phyloP scores from a whole-genome alignment of 2,888 invertebrate species.

The Nymphalis urticae region DNA sequence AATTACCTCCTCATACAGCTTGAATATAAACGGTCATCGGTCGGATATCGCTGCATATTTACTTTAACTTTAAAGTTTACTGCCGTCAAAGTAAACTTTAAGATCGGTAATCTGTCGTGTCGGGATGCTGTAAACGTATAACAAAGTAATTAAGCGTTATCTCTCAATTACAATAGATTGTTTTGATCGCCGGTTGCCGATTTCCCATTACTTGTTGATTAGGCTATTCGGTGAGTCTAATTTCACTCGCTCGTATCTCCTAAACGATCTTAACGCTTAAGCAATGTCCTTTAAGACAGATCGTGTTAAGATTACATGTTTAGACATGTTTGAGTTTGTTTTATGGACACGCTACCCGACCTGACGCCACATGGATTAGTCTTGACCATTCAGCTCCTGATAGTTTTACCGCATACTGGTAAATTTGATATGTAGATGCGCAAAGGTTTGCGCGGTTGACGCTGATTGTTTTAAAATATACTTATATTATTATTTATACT shows the following conservation, averaged over 20 bases:
- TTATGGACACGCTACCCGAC: too few relatives aligned
- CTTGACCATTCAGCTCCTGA: too few relatives aligned
- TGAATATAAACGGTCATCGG: too few relatives aligned
- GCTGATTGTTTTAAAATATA: too few relatives aligned
- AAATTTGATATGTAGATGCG: too few relatives aligned
- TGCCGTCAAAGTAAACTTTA: not conserved
- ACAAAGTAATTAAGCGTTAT: constrained; percentile 37
- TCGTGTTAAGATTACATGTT: constrained; percentile 2
- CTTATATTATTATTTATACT: too few relatives aligned
- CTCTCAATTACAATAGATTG: constrained; percentile 36
- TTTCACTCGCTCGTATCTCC: constrained; percentile 20
- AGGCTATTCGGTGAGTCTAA: constrained; percentile 23
- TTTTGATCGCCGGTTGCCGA: constrained; percentile 17
- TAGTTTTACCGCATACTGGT: too few relatives aligned
- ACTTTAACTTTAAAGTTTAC: too few relatives aligned
- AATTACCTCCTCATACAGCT: too few relatives aligned
- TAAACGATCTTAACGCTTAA: constrained; percentile 11
- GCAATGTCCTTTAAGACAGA: constrained; percentile 1
- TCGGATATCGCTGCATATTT: too few relatives aligned
- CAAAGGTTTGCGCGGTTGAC: too few relatives aligned
- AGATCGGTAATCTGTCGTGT: not conserved
- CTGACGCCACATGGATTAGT: too few relatives aligned
- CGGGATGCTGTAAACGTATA: constrained; percentile 11
- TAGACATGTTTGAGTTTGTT: not conserved
- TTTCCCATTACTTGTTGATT: constrained; percentile 23